Base-by-base conservation (phyloP, 2,113 vertebrate genomes). In the Orientallactaga bullata region DNA sequence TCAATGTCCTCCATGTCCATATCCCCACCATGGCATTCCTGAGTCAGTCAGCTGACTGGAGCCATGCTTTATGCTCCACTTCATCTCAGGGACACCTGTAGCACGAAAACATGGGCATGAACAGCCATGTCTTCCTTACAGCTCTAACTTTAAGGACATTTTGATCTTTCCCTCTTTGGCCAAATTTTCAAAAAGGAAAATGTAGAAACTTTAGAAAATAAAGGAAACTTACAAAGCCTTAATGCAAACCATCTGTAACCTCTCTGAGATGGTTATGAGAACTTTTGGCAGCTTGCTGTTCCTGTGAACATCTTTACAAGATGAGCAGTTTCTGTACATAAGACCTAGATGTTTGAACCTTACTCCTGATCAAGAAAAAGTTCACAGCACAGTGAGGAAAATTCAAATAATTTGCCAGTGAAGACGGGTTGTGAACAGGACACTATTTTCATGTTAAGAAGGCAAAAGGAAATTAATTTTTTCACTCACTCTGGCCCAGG, bases 401-500 rank as follows among this genome's bases (percentile, higher is more conserved):
- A 95, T 63, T 77, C 80, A 93, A 92, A 71, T 69, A 85, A 76
- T 18, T 63, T 55, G 13, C 35, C 72, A 85, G 89, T 69, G 79
- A 71, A 94, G 5, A 16, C 69, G 90, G 37, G n/a, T 20, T 63
- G 2, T 16, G 3, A 74, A 42, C 47, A 65, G 17, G 10, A 4
- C 24, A 68, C 0, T 24, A 1, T 90, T 30, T 26, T 94, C 72
- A 35, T 77, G 7, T 72, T 82, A 55, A 68, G 23, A 66, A 88
- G 74, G 32, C 55, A 94, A 76, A 72, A 28, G 69, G 86, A 66
- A 84, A 15, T 55, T 55, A 55, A n/a, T n/a, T n/a, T n/a, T n/a
- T n/a, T n/a, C n/a, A n/a, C n/a, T n/a, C n/a, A n/a, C n/a, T n/a
- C n/a, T n/a, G n/a, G n/a, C n/a, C n/a, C n/a, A n/a, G n/a, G n/a